These are phyloP conservation scores for Drosophila dives DNA, from an alignment of 2,888 invertebrate species.

Conservation along the genomic window DNA sequence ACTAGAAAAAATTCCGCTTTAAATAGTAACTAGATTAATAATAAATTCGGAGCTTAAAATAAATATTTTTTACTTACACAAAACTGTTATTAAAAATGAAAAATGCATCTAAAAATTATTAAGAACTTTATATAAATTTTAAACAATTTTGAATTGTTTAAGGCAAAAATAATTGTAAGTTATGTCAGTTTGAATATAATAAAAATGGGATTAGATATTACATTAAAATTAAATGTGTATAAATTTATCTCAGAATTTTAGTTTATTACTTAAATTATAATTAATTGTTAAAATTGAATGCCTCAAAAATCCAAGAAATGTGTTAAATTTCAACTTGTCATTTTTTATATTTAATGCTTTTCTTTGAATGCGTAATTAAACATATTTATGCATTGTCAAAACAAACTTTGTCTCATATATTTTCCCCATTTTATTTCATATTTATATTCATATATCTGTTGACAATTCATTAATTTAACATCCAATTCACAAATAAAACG, in stretches of 20 bases:
- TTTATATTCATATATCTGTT: background rate
- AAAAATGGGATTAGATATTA: accelerated
- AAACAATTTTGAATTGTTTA: background rate
- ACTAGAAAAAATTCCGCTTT: background rate
- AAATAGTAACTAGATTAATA: background rate
- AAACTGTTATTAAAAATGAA: background rate
- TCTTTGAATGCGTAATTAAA: background rate
- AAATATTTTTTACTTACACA: background rate
- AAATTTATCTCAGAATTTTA: background rate
- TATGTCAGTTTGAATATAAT: background rate
- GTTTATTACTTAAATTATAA: background rate
- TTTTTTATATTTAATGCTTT: background rate
- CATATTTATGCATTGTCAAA: background rate
- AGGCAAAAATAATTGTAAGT: background rate
- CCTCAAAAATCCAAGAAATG: background rate
- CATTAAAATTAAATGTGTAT: background rate
- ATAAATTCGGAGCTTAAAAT: background rate
- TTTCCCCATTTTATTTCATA: background rate
- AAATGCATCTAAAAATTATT: background rate
- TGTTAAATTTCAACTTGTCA: background rate
- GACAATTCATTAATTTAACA: constrained; percentile 13
- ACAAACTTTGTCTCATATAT: background rate
- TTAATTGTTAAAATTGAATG: background rate
- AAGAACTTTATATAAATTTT: background rate
- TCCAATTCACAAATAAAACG: constrained; percentile 25